Evolutionary conservation across 2,888 invertebrate species (phyloP), one percentile per base, ranked within the genome.

Genomic region (Parthenolecanium corni): DNA sequence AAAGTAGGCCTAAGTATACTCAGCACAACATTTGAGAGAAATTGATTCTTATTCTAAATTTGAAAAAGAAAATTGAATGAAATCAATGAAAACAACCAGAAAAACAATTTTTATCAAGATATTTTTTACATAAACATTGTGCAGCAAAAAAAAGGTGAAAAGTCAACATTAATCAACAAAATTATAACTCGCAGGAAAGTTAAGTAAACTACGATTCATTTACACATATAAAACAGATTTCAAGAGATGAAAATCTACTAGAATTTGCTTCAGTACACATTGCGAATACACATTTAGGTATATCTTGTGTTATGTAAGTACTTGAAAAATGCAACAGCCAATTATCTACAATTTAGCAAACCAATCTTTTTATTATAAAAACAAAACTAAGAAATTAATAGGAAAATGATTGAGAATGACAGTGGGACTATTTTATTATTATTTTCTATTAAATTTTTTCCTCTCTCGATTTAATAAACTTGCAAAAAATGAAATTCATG

Each of bases 291-390:
- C 42, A 31, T 9, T 9, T 31, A 31, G 31, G 4, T 31, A 6
- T 31, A 6, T 31, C 9, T 4, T 31, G 4, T 31, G 31, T 31
- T 31, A 31, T 9, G 31, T 31, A 31, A 9, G 9, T 31, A 31
- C 31, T 31, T 31, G 31, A 6, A 31, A n/a, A 56, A 56, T 44
- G 42, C 56, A 56, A 44, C 56, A 56, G 44, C 56, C 44, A 56
- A 56, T 9, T 56, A 56, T 44, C 56, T 56, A 56, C 56, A 18
- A 24, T 56, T 49, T 56, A 56, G 56, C 56, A 44, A 56, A 56
- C 42, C 56, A 56, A 40, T 56, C 40, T 44, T 56, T 56, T 25
- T 40, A n/a, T n/a, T n/a, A n/a, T 53, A 53, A 53, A 53, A 38
- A 38, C 53, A 31, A 31, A 31, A 31, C 31, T 6, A 31, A 31